Evolutionary conservation across 2,797 vertebrate genomes (phyloP).

Genomic region (Gymnopithys bicolor): DNA sequence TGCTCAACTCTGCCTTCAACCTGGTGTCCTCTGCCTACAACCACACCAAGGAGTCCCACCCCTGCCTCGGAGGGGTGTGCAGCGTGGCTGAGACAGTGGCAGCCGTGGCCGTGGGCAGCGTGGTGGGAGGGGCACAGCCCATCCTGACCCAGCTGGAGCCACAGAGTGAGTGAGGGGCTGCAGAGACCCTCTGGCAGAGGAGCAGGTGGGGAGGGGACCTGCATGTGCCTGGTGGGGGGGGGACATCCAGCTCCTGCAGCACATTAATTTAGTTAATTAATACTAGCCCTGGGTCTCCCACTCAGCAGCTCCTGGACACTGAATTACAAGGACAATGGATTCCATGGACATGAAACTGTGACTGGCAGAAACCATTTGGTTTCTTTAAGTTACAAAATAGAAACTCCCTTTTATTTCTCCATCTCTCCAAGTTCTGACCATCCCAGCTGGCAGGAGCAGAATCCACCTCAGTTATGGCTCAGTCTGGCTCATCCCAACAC

Average conservation of each 20-base stretch:
- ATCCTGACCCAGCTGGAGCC: slow-evolving; percentile 76
- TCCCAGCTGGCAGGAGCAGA: background rate
- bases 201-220: background rate
- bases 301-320: background rate
- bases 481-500: background rate
- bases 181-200: too few relatives aligned
- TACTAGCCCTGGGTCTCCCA: background rate
- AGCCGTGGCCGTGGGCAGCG: slow-evolving; percentile 58
- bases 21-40: slow-evolving; percentile 85
- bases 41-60: slow-evolving; percentile 88
- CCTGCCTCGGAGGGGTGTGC: slow-evolving; percentile 86
- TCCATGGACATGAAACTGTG: fast-evolving
- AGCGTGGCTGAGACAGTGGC: slow-evolving; percentile 86
- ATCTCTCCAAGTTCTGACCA: background rate
- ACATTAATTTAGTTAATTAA: background rate
- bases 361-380: background rate
- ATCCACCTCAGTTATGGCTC: background rate
- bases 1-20: slow-evolving; percentile 87
- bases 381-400: background rate
- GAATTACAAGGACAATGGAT: too few relatives aligned
- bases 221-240: background rate
- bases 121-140: slow-evolving; percentile 75
- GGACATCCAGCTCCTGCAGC: background rate
- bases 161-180: slow-evolving; percentile 71
- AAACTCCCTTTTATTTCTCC: background rate